These are phyloP conservation scores for Silurus aristotelis DNA, from an alignment of 2,797 vertebrate species.

Conservation along the genomic window DNA sequence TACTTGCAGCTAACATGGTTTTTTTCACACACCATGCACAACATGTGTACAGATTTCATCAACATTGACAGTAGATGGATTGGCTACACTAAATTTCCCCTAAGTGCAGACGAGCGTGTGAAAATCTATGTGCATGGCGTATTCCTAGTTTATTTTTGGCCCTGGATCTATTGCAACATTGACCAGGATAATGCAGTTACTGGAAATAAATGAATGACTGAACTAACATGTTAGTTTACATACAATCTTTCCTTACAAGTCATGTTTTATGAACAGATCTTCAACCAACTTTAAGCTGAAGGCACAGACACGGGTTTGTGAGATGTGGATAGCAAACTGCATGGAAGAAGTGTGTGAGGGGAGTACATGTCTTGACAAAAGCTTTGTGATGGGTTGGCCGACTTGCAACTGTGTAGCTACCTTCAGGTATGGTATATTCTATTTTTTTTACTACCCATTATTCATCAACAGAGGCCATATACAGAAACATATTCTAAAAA, in stretches of 20 bases:
- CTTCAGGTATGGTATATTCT: slow-evolving; percentile 80
- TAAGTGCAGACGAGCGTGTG: not conserved
- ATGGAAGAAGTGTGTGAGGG: slow-evolving; percentile 92
- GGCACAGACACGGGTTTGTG: slow-evolving; percentile 80
- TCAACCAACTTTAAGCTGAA: slow-evolving; percentile 86
- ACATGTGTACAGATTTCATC: slow-evolving; percentile 6
- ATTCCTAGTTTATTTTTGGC: not conserved
- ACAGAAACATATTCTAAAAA: no score
- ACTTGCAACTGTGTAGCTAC: slow-evolving; percentile 90
- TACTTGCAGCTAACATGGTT: not conserved
- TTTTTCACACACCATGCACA: not conserved
- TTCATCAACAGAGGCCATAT: not conserved
- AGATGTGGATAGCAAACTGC: slow-evolving; percentile 92
- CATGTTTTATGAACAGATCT: slow-evolving; percentile 70
- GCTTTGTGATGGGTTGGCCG: slow-evolving; percentile 96
- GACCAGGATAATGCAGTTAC: not conserved
- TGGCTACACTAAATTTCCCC: not conserved
- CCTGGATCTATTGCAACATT: no score
- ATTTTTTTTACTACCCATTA: not conserved
- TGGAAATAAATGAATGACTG: not conserved
- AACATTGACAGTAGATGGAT: not conserved
- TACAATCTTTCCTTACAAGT: not conserved
- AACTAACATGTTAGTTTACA: not conserved
- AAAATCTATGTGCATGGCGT: not conserved
- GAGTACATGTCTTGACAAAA: slow-evolving; percentile 79